phyloP scores from a whole-genome alignment of 2,888 invertebrate species.

The Caenorhabditis auriculariae region DNA sequence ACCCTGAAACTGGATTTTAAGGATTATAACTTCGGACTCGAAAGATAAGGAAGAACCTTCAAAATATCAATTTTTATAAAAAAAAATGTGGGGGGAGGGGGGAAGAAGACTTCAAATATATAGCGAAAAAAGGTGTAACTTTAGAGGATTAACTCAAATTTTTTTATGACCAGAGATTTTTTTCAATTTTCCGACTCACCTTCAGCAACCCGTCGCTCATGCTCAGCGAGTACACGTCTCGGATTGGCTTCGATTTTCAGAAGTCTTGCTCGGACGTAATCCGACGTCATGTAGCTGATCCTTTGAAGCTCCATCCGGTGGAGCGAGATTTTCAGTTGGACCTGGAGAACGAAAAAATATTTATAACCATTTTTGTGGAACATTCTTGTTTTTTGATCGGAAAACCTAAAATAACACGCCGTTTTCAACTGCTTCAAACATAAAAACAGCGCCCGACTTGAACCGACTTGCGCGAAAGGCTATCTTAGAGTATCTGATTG shows the following conservation, averaged over 20 bases:
- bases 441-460: too few species aligned
- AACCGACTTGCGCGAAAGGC: too few species aligned
- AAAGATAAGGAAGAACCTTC: not conserved
- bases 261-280: slow-evolving; percentile 43
- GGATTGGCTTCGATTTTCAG: slow-evolving; percentile 50
- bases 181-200: too few species aligned
- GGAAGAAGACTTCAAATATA: not conserved
- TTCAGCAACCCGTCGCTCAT: slow-evolving; percentile 23
- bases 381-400: not conserved
- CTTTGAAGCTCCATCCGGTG: slow-evolving; percentile 51
- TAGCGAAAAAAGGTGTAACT: not conserved
- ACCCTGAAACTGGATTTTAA: too few species aligned
- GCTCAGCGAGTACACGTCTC: slow-evolving; percentile 27
- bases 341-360: slow-evolving; percentile 9
- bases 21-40: not conserved
- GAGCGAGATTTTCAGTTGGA: slow-evolving; percentile 27
- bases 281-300: slow-evolving; percentile 46
- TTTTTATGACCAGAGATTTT: too few species aligned
- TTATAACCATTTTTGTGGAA: not conserved
- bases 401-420: too few species aligned
- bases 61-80: not conserved
- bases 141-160: not conserved
- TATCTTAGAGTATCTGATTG: too few species aligned
- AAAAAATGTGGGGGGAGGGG: not conserved
- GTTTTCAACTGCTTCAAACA: too few species aligned